Evolutionary conservation across 2,888 invertebrate genomes (phyloP).

Genomic region (Periphyllus acericola): DNA sequence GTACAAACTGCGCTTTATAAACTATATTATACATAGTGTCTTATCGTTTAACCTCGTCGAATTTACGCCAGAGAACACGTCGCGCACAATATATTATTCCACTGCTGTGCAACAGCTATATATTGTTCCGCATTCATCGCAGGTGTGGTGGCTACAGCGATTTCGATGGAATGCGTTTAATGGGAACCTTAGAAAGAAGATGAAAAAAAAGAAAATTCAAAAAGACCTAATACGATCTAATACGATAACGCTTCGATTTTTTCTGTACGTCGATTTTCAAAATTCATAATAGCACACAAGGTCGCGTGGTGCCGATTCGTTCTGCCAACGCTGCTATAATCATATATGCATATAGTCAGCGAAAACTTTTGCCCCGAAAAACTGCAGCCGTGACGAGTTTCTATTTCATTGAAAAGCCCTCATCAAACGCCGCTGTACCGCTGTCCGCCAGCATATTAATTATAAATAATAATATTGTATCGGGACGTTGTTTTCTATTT

Average conservation of each 20-base stretch:
- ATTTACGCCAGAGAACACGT: neutral
- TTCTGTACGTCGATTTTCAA: neutral
- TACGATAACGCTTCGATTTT: neutral
- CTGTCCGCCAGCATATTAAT: neutral
- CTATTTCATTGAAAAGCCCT: neutral
- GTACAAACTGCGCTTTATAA: neutral
- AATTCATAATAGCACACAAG: neutral
- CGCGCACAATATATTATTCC: neutral
- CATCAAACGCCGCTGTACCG: neutral
- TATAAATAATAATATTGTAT: neutral
- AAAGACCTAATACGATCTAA: neutral
- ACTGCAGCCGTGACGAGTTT: neutral
- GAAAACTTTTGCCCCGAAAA: neutral
- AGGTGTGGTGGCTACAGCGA: neutral
- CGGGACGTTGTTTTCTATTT: neutral
- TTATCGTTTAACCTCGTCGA: slow-evolving; percentile 13
- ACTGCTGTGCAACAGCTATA: neutral
- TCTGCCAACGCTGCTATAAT: neutral
- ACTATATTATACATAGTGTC: no score
- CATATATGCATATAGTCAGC: neutral
- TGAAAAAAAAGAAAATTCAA: neutral
- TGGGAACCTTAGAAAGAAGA: neutral
- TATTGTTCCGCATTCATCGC: neutral
- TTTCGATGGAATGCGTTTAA: neutral
- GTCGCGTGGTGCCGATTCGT: slow-evolving; percentile 7